Percentiles rank a stretch among this genome's conserved stretches.
phyloP scores from a whole-genome alignment of 92 coral and sea anemone genomes.

The Umimayanthus chanpuru region DNA sequence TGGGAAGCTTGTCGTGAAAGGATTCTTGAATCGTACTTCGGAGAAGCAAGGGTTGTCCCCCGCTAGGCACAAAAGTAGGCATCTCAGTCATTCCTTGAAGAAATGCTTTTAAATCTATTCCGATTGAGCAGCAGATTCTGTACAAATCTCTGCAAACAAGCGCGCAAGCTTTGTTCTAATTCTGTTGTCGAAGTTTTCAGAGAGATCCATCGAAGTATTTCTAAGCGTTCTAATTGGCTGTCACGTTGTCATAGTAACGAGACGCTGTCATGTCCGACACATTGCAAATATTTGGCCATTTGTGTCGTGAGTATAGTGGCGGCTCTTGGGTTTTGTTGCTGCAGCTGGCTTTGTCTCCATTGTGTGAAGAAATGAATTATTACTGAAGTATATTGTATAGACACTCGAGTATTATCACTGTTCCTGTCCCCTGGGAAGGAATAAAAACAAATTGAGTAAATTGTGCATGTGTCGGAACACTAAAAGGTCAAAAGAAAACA shows the following conservation, averaged over 20 bases:
- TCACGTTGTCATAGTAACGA: constrained; percentile 71
- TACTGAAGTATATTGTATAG: neutral
- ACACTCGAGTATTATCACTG: constrained; percentile 4
- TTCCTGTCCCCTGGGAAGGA: constrained; percentile 17
- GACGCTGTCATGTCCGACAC: constrained; percentile 40
- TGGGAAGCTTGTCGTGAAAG: constrained; percentile 79
- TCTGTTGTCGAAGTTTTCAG: constrained; percentile 40
- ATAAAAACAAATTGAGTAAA: neutral
- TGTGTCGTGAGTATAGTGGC: neutral
- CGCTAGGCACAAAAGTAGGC: constrained; percentile 86
- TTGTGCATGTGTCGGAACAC: neutral
- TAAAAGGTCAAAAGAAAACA: neutral
- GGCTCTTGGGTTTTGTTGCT: neutral
- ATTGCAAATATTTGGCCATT: constrained; percentile 34
- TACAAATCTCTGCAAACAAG: constrained; percentile 29
- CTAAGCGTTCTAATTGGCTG: constrained; percentile 74
- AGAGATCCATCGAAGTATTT: constrained; percentile 46
- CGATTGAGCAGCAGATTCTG: constrained; percentile 14
- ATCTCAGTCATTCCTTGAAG: constrained; percentile 73
- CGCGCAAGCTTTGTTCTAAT: constrained; percentile 3
- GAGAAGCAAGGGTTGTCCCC: constrained; percentile 78
- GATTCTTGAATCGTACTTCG: constrained; percentile 80
- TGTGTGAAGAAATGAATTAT: neutral
- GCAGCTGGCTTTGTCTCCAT: constrained; percentile 35
- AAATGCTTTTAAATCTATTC: neutral